Evolutionary conservation across 2,888 invertebrate genomes (phyloP).

Genomic region (Hipparchia sbordonii): DNA sequence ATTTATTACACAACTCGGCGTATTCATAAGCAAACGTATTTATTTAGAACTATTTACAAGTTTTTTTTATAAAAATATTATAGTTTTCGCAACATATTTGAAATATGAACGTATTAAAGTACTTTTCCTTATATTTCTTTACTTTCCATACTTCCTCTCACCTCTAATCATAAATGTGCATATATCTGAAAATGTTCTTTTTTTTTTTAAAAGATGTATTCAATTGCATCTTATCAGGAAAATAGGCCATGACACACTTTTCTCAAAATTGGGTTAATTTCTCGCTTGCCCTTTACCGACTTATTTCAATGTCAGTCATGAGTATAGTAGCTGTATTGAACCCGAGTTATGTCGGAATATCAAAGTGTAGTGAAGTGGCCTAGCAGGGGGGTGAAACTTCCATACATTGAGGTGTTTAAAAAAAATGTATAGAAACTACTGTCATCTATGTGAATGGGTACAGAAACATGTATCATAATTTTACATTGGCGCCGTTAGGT

Average conservation of each 20-base stretch:
- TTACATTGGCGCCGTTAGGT: no score
- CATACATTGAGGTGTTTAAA: no score
- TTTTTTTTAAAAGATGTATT: slow-evolving; percentile 9
- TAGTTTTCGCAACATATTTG: slow-evolving; percentile 30
- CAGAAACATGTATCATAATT: no score
- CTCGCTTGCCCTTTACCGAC: slow-evolving; percentile 78
- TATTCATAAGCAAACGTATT: slow-evolving; percentile 77
- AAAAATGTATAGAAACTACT: no score
- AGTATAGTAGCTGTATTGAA: slow-evolving; percentile 86
- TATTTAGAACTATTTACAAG: slow-evolving; percentile 71
- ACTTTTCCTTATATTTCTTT: slow-evolving; percentile 47
- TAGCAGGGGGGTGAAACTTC: no score
- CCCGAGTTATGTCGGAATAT: slow-evolving; percentile 88
- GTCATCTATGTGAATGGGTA: no score
- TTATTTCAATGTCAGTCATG: slow-evolving; percentile 85
- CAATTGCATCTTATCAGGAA: slow-evolving; percentile 40
- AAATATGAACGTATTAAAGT: slow-evolving; percentile 50
- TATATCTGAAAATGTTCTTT: slow-evolving; percentile 7
- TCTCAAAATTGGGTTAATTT: slow-evolving; percentile 71
- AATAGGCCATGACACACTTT: slow-evolving; percentile 75
- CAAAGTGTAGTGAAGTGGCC: slow-evolving; percentile 93
- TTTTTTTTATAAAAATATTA: slow-evolving; percentile 53
- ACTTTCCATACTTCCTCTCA: slow-evolving; percentile 11
- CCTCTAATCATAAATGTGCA: not conserved
- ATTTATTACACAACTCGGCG: slow-evolving; percentile 80